A percentile compares a stretch with the other conserved stretches of the same genome.
phyloP scores from a whole-genome alignment of 1,140 invertebrate species.

The Calycopis cecrops region DNA sequence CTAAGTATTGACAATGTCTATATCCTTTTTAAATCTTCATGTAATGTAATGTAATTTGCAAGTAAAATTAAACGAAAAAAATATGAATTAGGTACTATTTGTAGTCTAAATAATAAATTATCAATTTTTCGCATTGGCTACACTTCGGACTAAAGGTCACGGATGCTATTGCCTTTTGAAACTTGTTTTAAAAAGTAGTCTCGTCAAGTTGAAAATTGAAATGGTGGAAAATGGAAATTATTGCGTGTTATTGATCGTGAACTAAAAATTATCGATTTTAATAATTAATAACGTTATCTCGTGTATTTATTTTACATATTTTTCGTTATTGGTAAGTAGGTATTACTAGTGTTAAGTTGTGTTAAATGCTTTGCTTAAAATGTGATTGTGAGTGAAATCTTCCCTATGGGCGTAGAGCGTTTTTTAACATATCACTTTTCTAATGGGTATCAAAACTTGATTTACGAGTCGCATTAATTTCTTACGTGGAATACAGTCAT shows the following conservation, averaged over 20 bases:
- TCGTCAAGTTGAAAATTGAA: not conserved
- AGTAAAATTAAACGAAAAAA: no score
- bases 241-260: not conserved
- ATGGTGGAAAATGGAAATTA: no score
- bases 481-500: constrained; percentile 21
- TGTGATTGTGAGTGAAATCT: constrained; percentile 10
- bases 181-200: constrained; percentile 8
- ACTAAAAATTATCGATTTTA: constrained; percentile 3
- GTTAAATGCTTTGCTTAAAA: not conserved
- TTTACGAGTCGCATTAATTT: constrained; percentile 41
- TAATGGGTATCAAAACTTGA: constrained; percentile 33
- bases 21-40: no score
- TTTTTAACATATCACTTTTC: constrained; percentile 16
- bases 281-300: not conserved
- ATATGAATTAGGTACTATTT: no score
- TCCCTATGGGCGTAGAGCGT: constrained; percentile 20
- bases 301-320: not conserved
- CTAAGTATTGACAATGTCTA: no score
- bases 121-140: no score
- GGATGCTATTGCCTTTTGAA: constrained; percentile 3
- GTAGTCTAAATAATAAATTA: no score
- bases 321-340: not conserved
- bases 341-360: not conserved
- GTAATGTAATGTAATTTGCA: no score
- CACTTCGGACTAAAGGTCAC: not conserved